Base-by-base conservation (phyloP, 2,888 invertebrate genomes). In the Sminthurinus aureus region DNA sequence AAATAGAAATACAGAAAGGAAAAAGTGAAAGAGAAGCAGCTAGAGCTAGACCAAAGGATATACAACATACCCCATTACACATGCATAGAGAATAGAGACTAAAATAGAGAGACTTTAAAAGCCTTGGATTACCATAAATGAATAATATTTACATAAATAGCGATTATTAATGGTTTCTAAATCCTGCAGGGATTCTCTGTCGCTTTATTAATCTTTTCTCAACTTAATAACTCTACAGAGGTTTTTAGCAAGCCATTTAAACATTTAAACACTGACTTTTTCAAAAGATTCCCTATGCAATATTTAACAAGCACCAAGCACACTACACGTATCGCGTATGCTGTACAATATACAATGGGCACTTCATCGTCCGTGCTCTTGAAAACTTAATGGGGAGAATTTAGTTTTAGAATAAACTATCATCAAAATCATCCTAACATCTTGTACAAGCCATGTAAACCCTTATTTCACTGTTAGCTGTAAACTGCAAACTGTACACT, bases 111-210 rank as follows among this genome's bases (percentile, higher is more conserved):
- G 69, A 67, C 69, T 64, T 67, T 69, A 67, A 79, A 67, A 79
- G 67, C 79, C 66, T 38, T 50, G 79, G 79, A 79, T 79, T 79
- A 79, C 64, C 79, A 79, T 79, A 79, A 67, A 79, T 79, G 79
- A 79, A 79, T 79, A 79, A 79, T 51, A 79, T 79, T 69, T 79
- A 69, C 26, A 79, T 79, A 79, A 79, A 79, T 69, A 79, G 67
- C 67, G 69, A 79, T 79, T 79, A 79, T 79, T 79, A 79, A 79
- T 79, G 79, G 79, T 79, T 79, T 79, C 79, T 79, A 79, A 79
- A 79, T 79, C 79, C 79, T 67, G 50, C 67, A 15, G 15, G 79
- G 69, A 69, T 79, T 69, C 67, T 69, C 18, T 64, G 26, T 67
- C 79, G 24, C 79, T 79, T 79, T 79, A 79, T 79, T 79, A 79